A percentile compares a stretch with the other conserved stretches of the same genome.
Conservation (phyloP, 2,797 vertebrate species). For the Cetoscarus ocellatus region DNA sequence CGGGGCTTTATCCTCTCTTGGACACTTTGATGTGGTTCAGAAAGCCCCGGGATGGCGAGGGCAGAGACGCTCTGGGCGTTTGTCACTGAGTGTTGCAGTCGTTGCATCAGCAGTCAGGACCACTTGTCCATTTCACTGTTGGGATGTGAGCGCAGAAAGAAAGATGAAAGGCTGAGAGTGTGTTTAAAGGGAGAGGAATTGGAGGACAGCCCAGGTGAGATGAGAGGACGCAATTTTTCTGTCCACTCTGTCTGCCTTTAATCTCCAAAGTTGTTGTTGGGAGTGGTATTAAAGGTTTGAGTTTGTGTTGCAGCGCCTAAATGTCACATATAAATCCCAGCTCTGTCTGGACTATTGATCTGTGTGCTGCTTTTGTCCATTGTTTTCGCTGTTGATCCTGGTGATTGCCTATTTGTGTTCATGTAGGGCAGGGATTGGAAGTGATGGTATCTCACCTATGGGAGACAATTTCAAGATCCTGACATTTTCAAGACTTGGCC, state of each 20-base stretch:
- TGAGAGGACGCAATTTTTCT: slow-evolving; percentile 29
- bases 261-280: slow-evolving; percentile 31
- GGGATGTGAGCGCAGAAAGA: slow-evolving; percentile 31
- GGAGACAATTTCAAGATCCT: background rate
- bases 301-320: slow-evolving; percentile 1
- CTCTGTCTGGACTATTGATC: slow-evolving; percentile 20
- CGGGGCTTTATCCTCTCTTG: slow-evolving; percentile 22
- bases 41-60: slow-evolving; percentile 8
- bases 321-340: slow-evolving; percentile 2
- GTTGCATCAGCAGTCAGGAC: slow-evolving; percentile 43
- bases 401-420: slow-evolving; percentile 1
- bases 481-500: background rate
- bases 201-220: slow-evolving; percentile 38
- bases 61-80: background rate
- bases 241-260: slow-evolving; percentile 45
- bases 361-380: background rate
- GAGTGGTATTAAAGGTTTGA: background rate
- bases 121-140: slow-evolving; percentile 13
- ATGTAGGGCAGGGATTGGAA: background rate
- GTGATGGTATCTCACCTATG: background rate
- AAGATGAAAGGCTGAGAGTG: slow-evolving; percentile 57
- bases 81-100: background rate
- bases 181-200: background rate
- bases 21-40: slow-evolving; percentile 33
- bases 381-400: background rate